Percentiles rank a stretch among this genome's conserved stretches.
These are phyloP conservation scores for Centruroides sculpturatus DNA, from an alignment of 1,140 invertebrate genomes.

Conservation along the genomic window DNA sequence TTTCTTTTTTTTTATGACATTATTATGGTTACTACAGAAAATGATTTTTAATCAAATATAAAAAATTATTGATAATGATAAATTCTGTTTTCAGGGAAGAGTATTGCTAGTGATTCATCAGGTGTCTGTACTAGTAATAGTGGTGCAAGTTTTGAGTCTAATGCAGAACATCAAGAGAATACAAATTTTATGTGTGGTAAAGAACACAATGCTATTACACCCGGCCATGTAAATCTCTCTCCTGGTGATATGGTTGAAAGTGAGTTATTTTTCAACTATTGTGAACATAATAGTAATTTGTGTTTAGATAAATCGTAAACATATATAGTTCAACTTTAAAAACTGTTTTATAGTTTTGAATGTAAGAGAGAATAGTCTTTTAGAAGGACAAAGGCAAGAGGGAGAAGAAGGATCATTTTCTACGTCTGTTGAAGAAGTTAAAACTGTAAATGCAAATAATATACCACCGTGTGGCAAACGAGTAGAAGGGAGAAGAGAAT, in stretches of 20 bases:
- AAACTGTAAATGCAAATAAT: constrained; percentile 23
- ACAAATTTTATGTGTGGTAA: constrained; percentile 42
- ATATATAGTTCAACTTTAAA: too few species aligned
- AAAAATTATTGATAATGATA: background rate
- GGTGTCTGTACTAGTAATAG: constrained; percentile 76
- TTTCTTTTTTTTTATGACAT: too few species aligned
- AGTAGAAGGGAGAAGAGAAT: constrained; percentile 21
- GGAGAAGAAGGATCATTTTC: constrained; percentile 62
- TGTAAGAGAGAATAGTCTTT: background rate
- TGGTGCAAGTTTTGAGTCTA: constrained; percentile 19
- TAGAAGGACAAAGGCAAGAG: constrained; percentile 39
- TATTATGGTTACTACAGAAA: too few species aligned
- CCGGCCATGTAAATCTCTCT: constrained; percentile 27
- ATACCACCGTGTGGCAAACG: constrained; percentile 23
- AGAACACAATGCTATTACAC: constrained; percentile 13
- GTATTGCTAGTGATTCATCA: constrained; percentile 47
- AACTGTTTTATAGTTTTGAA: too few species aligned
- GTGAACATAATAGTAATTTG: too few species aligned
- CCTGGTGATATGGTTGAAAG: constrained; percentile 81
- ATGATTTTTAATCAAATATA: too few species aligned
- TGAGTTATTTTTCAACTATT: constrained; percentile 25
- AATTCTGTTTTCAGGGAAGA: constrained; percentile 14
- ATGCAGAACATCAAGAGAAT: background rate
- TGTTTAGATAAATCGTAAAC: too few species aligned
- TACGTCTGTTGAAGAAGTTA: constrained; percentile 71